Percentiles rank a stretch among this genome's conserved stretches.
These are phyloP conservation scores for Polypedilum vanderplanki DNA, from an alignment of 1,140 invertebrate genomes.

Conservation along the genomic window DNA sequence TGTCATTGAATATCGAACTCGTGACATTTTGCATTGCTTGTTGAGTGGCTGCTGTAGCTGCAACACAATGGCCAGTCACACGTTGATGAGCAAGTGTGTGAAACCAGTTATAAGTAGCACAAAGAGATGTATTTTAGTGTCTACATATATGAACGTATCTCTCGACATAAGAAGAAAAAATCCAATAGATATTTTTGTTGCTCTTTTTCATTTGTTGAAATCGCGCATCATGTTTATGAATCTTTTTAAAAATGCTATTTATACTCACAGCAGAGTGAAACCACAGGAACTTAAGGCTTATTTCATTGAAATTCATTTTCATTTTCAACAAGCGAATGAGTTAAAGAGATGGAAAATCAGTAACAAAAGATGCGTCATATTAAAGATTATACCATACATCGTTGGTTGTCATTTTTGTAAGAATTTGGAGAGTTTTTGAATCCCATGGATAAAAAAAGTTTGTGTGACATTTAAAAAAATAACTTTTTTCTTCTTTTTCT, in stretches of 20 bases:
- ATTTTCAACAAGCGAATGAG: too few relatives aligned
- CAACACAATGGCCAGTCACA: constrained; percentile 8
- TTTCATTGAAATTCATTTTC: too few relatives aligned
- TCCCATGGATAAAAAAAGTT: not conserved
- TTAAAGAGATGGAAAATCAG: too few relatives aligned
- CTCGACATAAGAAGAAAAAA: not conserved
- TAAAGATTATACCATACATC: too few relatives aligned
- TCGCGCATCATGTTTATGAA: not conserved
- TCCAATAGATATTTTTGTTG: not conserved
- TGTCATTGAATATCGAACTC: not conserved
- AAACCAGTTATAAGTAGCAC: constrained; percentile 28
- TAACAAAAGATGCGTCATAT: too few relatives aligned
- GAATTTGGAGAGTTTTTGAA: too few relatives aligned
- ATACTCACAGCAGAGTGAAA: not conserved
- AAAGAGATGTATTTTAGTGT: constrained; percentile 1
- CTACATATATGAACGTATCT: constrained; percentile 7
- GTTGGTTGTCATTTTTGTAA: too few relatives aligned
- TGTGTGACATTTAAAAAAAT: constrained; percentile 13
- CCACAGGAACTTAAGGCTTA: not conserved
- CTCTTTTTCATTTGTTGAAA: not conserved
- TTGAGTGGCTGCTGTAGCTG: not conserved
- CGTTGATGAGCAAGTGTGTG: constrained; percentile 26
- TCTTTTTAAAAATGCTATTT: not conserved
- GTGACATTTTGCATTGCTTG: constrained; percentile 3
- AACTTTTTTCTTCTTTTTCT: not conserved